Conservation (phyloP, 2,113 vertebrate species). For the Scomber japonicus region DNA sequence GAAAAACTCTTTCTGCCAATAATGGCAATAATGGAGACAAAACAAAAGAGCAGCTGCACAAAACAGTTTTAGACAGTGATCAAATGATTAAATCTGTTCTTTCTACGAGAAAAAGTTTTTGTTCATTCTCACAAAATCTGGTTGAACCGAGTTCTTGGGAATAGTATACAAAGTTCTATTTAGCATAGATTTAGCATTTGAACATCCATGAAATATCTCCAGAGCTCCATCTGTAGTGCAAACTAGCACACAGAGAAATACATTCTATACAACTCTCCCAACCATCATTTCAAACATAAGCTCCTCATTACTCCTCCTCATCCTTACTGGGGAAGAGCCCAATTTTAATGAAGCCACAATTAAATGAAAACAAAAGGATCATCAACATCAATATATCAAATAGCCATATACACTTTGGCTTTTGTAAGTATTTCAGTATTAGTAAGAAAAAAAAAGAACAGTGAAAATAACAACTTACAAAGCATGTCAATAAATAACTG, state of each 20-base stretch:
- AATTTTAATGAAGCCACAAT: conserved; percentile 39
- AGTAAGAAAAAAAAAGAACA: conserved; percentile 46
- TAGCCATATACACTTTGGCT: conserved; percentile 67
- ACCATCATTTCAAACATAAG: conserved; percentile 34
- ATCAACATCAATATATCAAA: conserved; percentile 50
- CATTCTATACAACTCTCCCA: conserved; percentile 58
- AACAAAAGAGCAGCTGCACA: conserved; percentile 19
- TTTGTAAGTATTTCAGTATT: conserved; percentile 48
- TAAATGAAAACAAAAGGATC: conserved; percentile 25
- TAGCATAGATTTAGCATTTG: conserved; percentile 32
- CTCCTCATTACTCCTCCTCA: conserved; percentile 19
- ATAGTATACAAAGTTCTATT: conserved; percentile 40
- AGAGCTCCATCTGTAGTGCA: conserved; percentile 75
- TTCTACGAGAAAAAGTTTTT: conserved; percentile 4
- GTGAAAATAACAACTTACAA: conserved; percentile 65
- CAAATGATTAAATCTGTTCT: conserved; percentile 11
- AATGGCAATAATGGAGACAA: conserved; percentile 7
- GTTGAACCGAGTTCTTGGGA: conserved; percentile 23
- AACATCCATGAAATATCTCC: conserved; percentile 50
- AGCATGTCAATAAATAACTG: conserved; percentile 77
- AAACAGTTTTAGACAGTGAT: not conserved
- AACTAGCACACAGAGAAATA: conserved; percentile 70
- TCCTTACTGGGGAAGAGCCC: conserved; percentile 38
- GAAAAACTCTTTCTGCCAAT: conserved; percentile 38
- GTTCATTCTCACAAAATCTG: conserved; percentile 44